Evolutionary conservation across 2,888 invertebrate genomes (phyloP), one percentile per base, ranked within the genome.

Genomic region (Belgica antarctica): DNA sequence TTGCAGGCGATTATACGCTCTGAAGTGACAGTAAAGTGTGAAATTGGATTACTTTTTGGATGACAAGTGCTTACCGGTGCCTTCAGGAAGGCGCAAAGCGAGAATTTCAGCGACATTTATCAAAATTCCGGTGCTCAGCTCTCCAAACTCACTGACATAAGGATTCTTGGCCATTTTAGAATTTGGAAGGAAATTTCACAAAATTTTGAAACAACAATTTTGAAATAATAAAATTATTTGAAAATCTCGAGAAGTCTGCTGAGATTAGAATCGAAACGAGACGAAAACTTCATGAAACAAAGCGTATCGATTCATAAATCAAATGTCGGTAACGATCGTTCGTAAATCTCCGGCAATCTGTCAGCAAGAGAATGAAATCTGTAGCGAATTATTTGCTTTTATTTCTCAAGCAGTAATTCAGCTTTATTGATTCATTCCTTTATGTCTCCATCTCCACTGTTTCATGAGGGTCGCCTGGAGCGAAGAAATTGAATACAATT

Each of bases 1-100:
- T 72, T 65, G 27, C 41, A 41, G n/a, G 63, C 63, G 4, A 12
- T 63, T 22, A 63, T 24, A 25, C 63, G 41, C 25, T 63, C 63
- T 63, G 24, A 12, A 24, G n/a, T n/a, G n/a, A n/a, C n/a, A 59
- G 1, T 36, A 24, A 63, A 12, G 25, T 24, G 10, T 41, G 12
- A 12, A 41, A 41, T 41, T 41, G 12, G 27, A 22, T 28, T n/a
- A 62, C 15, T 61, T 61, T 27, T 27, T 17, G 31, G 27, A 24
- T 15, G 24, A 2, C 10, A 1, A 17, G n/a, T 36, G 1, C 41
- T 46, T 12, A 63, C 63, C 63, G 24, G 24, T 24, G 12, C 63
- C 41, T 25, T 63, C 63, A 12, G 63, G 63, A 12, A 63, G 27
- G n/a, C 41, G 22, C 24, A 63, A 46, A 28, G 63, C 46, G n/a